These are phyloP conservation scores for Fukomys damarensis DNA, from an alignment of 2,113 vertebrate species.

Conservation along the genomic window DNA sequence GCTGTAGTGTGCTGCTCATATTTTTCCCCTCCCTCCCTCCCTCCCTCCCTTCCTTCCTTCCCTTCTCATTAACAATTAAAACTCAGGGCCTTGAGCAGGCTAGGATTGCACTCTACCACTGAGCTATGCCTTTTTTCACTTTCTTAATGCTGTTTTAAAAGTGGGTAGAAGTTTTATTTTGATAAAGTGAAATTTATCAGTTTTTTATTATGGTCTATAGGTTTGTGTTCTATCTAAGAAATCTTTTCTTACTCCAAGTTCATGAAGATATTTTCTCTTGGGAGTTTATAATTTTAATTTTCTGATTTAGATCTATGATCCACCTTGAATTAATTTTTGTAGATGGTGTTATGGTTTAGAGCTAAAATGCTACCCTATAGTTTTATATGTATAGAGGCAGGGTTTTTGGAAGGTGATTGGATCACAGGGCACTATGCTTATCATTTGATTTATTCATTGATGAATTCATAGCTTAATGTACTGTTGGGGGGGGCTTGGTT, in stretches of 20 bases:
- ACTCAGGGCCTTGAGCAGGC: neutral
- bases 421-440: neutral
- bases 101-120: neutral
- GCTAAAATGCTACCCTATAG: neutral
- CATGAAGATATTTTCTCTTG: neutral
- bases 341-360: neutral
- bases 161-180: neutral
- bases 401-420: neutral
- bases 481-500: neutral
- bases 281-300: neutral
- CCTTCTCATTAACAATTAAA: neutral
- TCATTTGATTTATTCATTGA: neutral
- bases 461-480: neutral
- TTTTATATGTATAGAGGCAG: neutral
- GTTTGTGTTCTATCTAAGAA: neutral
- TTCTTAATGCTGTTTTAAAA: neutral
- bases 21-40: neutral
- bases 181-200: neutral
- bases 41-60: neutral
- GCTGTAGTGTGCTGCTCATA: neutral
- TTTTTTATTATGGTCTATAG: neutral
- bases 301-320: neutral
- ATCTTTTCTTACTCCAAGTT: neutral
- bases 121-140: neutral
- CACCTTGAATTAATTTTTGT: neutral